phyloP scores from a whole-genome alignment of 2,113 vertebrate species.

The Zosterops pallidus region DNA sequence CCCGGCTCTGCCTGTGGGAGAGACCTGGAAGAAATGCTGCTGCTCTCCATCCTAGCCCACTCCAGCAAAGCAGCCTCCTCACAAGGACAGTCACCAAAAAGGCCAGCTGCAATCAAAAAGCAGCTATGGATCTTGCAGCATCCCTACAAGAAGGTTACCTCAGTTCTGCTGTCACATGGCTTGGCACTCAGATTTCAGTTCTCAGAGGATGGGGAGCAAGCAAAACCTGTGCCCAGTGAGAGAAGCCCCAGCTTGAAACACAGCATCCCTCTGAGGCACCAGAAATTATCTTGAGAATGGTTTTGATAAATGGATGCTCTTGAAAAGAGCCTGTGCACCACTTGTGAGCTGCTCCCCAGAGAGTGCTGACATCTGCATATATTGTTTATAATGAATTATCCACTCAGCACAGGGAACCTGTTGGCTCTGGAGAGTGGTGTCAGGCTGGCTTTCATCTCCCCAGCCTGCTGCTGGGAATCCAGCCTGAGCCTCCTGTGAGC shows the following conservation, averaged over 20 bases:
- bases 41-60: not conserved
- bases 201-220: not conserved
- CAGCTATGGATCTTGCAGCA: not conserved
- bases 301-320: slow-evolving; percentile 8
- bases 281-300: not conserved
- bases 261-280: rapidly evolving
- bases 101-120: not conserved
- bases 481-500: not conserved
- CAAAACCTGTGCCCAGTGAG: rapidly evolving
- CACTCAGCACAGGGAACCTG: not conserved
- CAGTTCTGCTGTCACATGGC: rapidly evolving
- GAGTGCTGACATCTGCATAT: not conserved
- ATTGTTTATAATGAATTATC: slow-evolving; percentile 10
- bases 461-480: not conserved
- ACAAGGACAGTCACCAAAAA: not conserved
- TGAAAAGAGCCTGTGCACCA: not conserved
- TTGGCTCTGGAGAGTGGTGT: not conserved
- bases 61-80: not conserved
- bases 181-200: rapidly evolving
- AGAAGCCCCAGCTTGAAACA: not conserved
- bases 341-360: not conserved
- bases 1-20: not conserved
- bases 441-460: not conserved
- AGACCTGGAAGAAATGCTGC: not conserved
- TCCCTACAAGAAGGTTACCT: not conserved